These are phyloP conservation scores for Butorides virescens DNA, from an alignment of 2,113 vertebrate genomes.

Conservation along the genomic window DNA sequence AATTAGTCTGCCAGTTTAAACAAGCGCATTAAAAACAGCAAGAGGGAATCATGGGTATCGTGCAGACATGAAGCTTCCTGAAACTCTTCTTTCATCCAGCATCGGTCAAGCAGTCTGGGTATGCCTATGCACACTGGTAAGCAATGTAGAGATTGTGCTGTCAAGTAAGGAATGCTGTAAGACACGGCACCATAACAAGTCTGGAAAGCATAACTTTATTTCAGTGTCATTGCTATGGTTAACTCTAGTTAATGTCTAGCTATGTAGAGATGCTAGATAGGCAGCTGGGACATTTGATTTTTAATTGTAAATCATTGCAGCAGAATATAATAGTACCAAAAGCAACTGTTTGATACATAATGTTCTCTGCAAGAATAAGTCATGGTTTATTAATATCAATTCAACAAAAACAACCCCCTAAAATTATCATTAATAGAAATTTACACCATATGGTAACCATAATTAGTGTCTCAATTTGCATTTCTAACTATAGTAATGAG, in stretches of 20 bases:
- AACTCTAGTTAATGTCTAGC: not conserved
- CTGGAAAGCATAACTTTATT: not conserved
- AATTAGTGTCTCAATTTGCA: not conserved
- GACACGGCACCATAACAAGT: not conserved
- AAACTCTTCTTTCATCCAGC: not conserved
- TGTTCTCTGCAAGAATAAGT: not conserved
- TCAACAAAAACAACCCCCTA: not conserved
- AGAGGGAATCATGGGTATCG: not conserved
- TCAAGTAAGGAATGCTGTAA: not conserved
- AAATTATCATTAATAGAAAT: not conserved
- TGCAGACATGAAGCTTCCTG: not conserved
- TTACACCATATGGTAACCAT: not conserved
- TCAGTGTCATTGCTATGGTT: not conserved
- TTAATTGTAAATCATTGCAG: not conserved
- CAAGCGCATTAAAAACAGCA: not conserved
- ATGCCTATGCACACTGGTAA: not conserved
- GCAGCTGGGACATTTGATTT: not conserved
- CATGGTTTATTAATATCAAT: not conserved
- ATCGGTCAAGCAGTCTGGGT: not conserved
- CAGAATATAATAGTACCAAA: not conserved
- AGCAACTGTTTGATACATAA: not conserved
- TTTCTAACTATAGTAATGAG: not conserved
- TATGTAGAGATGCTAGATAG: not conserved
- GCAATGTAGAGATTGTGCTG: not conserved
- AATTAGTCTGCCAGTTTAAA: not conserved